Evolutionary conservation across 2,888 invertebrate species (phyloP).

Genomic region (Drosophila anomalata): DNA sequence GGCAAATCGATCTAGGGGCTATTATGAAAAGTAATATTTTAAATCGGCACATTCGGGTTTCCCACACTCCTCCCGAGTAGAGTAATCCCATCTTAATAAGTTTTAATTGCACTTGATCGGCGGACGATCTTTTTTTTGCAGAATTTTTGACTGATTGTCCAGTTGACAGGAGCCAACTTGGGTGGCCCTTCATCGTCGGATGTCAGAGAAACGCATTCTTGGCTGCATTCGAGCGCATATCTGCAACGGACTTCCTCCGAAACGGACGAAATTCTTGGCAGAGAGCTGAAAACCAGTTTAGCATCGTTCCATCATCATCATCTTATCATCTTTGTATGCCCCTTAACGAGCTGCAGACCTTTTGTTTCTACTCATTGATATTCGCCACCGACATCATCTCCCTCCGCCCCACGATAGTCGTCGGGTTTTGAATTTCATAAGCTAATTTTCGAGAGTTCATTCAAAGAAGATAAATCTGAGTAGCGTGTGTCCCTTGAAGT

Average conservation of each 20-base stretch:
- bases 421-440: slow-evolving; percentile 36
- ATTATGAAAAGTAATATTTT: neutral
- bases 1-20: neutral
- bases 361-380: slow-evolving; percentile 30
- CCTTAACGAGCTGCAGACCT: slow-evolving; percentile 31
- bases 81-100: slow-evolving; percentile 12
- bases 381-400: slow-evolving; percentile 4
- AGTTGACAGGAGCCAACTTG: slow-evolving; percentile 34
- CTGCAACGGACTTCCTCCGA: slow-evolving; percentile 27
- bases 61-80: slow-evolving; percentile 16
- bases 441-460: slow-evolving; percentile 40
- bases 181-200: slow-evolving; percentile 33
- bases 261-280: slow-evolving; percentile 31
- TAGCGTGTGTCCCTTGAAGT: slow-evolving; percentile 39
- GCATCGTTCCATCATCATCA: slow-evolving; percentile 34
- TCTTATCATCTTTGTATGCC: slow-evolving; percentile 39
- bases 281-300: slow-evolving; percentile 33
- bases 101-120: slow-evolving; percentile 31
- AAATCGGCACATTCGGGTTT: neutral
- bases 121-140: slow-evolving; percentile 5
- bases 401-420: neutral
- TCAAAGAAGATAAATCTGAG: slow-evolving; percentile 38
- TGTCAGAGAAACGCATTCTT: slow-evolving; percentile 17
- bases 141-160: slow-evolving; percentile 17
- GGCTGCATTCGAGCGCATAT: slow-evolving; percentile 28